Evolutionary conservation across 2,113 vertebrate genomes (phyloP).

Genomic region (Panurus biarmicus): DNA sequence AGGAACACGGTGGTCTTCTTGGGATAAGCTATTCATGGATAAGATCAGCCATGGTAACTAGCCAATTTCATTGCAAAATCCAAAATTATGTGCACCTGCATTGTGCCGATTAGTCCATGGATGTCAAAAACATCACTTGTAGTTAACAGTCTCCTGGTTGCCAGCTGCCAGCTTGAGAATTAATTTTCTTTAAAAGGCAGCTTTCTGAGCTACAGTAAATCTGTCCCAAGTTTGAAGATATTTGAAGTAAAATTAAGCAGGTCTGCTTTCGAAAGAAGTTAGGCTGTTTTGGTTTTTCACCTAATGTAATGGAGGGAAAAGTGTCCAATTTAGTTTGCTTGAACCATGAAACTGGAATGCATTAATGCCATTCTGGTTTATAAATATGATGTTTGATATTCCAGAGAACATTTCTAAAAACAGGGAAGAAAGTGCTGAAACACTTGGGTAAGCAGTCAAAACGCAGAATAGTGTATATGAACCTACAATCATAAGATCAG

Average conservation of each 20-base stretch:
- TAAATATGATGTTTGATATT: neutral
- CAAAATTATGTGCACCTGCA: slow-evolving; percentile 17
- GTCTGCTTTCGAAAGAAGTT: neutral
- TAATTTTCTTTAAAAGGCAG: neutral
- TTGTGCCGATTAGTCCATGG: neutral
- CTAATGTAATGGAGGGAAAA: neutral
- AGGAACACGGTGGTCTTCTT: neutral
- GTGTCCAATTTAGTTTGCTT: neutral
- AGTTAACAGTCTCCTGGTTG: neutral
- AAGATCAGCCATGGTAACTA: neutral
- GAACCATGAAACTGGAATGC: neutral
- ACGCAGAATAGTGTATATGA: neutral
- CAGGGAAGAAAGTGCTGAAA: neutral
- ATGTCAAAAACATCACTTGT: neutral
- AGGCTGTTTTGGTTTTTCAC: neutral
- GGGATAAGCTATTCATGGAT: slow-evolving; percentile 5
- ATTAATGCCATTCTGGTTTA: neutral
- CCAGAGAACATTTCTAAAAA: neutral
- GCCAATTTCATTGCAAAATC: slow-evolving; percentile 17
- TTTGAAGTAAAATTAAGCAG: neutral
- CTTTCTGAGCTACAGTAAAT: neutral
- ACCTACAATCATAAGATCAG: neutral
- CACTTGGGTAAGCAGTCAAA: neutral
- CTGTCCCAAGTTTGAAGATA: neutral
- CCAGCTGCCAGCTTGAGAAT: neutral